Conservation (phyloP, 2,113 vertebrate genomes). For the Cebus imitator region DNA sequence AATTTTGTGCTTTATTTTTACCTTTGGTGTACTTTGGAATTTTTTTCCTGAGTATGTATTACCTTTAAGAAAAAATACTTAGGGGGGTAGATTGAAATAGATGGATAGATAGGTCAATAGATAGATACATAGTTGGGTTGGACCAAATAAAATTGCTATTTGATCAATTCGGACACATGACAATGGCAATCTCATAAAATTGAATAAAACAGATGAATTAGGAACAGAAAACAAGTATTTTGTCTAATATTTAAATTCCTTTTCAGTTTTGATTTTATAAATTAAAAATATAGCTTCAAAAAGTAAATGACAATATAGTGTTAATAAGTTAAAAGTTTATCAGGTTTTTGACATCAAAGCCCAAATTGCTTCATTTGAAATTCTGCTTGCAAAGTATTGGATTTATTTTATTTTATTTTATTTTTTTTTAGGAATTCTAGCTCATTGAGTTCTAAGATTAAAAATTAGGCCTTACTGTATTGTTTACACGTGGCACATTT, state of each 20-base stretch:
- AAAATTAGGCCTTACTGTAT: background rate
- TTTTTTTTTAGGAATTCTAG: background rate
- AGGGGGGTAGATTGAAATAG: background rate
- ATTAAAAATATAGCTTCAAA: background rate
- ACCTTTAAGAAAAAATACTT: background rate
- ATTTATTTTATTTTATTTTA: background rate
- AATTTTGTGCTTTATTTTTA: background rate
- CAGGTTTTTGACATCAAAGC: background rate
- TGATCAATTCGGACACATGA: background rate
- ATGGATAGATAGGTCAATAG: background rate
- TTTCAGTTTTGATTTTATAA: slow-evolving; percentile 1
- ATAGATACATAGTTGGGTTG: background rate
- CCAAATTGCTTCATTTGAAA: slow-evolving; percentile 9
- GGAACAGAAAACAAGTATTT: background rate
- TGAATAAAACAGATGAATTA: background rate
- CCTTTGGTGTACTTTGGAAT: background rate
- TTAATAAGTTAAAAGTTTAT: background rate
- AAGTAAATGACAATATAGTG: background rate
- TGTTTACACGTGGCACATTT: background rate
- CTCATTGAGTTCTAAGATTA: background rate
- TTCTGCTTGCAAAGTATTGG: background rate
- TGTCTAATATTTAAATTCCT: background rate
- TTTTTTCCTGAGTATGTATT: background rate
- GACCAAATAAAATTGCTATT: background rate
- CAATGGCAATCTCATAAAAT: background rate